These are phyloP conservation scores for Drosophila melanogaster DNA, from an alignment of 1,140 invertebrate genomes.

Conservation along the genomic window Release_6_plus_ISO1_MT NT_033777.3:30064501-30065000, in stretches of 20 bases:
- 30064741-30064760: too few relatives aligned
- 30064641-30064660: constrained; percentile 4
- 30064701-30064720: too few relatives aligned
- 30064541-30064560: constrained; percentile 16
- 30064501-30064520: constrained; percentile 18
- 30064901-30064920: constrained; percentile 35
- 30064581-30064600: constrained; percentile 19
- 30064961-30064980: constrained; percentile 40
- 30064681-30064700: neutral
- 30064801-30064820: neutral
- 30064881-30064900: constrained; percentile 30
- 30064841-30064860: constrained; percentile 54
- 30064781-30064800: too few relatives aligned
- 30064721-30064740: too few relatives aligned
- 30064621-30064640: constrained; percentile 25
- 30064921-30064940: constrained; percentile 63
- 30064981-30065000: constrained; percentile 2
- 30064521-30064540: constrained; percentile 28
- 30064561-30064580: neutral
- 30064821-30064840: constrained; percentile 3
- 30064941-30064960: constrained; percentile 56
- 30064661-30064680: constrained; percentile 2
- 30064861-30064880: constrained; percentile 44
- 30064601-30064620: constrained; percentile 6
- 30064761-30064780: too few relatives aligned